Base-by-base conservation (phyloP, 1,140 invertebrate species). In the Hirudo medicinalis region DNA sequence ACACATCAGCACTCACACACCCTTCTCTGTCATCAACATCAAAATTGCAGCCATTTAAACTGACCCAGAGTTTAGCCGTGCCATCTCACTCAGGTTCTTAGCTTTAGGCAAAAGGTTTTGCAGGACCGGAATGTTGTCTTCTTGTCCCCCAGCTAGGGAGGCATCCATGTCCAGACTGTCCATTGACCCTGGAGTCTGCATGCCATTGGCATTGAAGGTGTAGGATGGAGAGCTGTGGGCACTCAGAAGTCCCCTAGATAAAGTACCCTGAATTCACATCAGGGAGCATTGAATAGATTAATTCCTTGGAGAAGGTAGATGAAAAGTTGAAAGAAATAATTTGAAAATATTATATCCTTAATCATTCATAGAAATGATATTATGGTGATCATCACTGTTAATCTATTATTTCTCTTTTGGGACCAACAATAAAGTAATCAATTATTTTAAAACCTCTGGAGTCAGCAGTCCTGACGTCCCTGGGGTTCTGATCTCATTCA, bases 51-150 rank as follows among this genome's bases (percentile, higher is more conserved):
- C 55, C n/a, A n/a, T n/a, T n/a, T n/a, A n/a, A 19, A 87, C 88
- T 87, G 82, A 91, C 89, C 90, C 91, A 70, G 94, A 91, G 85
- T 99, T 99, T 84, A 98, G 89, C 72, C 94, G 87, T 0, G 96
- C 96, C 78, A 91, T 89, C 82, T 99, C 95, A 32, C 93, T 84
- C 17, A 95, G 85, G 72, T 89, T 91, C 79, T 92, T 94, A n/a
- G 94, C 94, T 72, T 89, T 87, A 63, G 96, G 83, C 17, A 95
- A 81, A 29, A 87, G 29, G 29, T 63, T 87, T 49, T 87, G 85
- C 36, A 88, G 86, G 0, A 89, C 87, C 76, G 87, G 20, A 88
- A 78, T 63, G 75, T 86, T 8, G 87, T 91, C 76, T 89, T 92
- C 73, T 89, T 88, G 15, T 2, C 87, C 88, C 3, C 87, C 84